These are phyloP conservation scores for Helicoverpa armigera DNA, from an alignment of 1,140 invertebrate species.

Conservation along the genomic window DNA sequence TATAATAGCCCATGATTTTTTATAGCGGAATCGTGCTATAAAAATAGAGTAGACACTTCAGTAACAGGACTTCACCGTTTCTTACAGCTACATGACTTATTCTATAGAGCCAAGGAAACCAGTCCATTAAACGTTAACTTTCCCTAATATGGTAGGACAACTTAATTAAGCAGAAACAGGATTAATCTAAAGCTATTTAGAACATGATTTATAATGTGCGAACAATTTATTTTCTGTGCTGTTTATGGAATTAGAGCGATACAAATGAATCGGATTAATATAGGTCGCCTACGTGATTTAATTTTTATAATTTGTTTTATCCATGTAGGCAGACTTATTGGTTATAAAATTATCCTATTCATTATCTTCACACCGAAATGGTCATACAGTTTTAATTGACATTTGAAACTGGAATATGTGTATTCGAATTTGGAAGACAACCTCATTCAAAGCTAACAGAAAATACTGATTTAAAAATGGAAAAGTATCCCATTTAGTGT, in stretches of 20 bases:
- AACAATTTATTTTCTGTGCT: constrained; percentile 3
- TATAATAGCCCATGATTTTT: constrained; percentile 53
- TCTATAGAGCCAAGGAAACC: neutral
- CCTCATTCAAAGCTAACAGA: too few species aligned
- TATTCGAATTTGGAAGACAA: too few species aligned
- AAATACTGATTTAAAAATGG: too few species aligned
- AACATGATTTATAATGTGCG: constrained; percentile 23
- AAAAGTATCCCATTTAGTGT: too few species aligned
- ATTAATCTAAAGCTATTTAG: neutral
- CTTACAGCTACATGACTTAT: neutral
- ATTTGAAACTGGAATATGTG: too few species aligned
- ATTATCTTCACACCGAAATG: too few species aligned
- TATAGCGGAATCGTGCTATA: constrained; percentile 41
- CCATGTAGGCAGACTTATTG: neutral
- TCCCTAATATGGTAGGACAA: neutral
- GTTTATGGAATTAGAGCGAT: constrained; percentile 1
- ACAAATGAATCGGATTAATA: neutral
- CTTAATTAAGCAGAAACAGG: neutral
- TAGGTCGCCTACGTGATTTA: neutral
- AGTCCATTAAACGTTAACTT: neutral
- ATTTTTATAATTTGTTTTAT: too few species aligned
- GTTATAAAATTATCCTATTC: too few species aligned
- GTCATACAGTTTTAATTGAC: too few species aligned
- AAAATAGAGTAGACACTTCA: constrained; percentile 12
- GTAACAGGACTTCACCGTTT: constrained; percentile 5